Evolutionary conservation across 1,140 invertebrate species (phyloP).

Genomic region (Anastrepha ludens): DNA sequence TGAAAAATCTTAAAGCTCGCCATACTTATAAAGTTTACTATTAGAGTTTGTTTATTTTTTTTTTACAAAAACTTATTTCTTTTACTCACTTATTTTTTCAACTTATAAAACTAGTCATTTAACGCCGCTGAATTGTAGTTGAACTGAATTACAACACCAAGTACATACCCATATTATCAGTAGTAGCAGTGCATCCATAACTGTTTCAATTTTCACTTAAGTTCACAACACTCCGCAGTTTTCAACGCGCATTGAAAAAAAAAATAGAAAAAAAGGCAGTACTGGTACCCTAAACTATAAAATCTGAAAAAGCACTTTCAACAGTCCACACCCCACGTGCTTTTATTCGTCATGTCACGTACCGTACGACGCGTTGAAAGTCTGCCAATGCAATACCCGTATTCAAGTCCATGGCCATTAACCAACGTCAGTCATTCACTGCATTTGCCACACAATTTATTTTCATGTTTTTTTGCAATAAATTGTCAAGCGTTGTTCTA

Average conservation of each 20-base stretch:
- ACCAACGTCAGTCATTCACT: neutral
- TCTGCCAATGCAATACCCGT: no score
- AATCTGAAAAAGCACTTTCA: constrained; percentile 7
- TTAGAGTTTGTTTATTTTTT: constrained; percentile 1
- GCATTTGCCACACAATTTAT: neutral
- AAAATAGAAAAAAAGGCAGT: no score
- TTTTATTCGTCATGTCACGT: neutral
- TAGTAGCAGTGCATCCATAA: neutral
- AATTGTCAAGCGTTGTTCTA: neutral
- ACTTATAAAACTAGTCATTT: neutral
- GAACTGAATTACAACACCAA: constrained; percentile 49
- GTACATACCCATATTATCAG: constrained; percentile 30
- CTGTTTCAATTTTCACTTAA: constrained; percentile 7
- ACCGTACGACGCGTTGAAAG: neutral
- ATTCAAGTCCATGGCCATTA: constrained; percentile 18
- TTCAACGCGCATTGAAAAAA: neutral
- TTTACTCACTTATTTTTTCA: neutral
- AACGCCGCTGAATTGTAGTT: constrained; percentile 17
- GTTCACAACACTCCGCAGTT: constrained; percentile 5
- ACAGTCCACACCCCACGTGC: neutral
- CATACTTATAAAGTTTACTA: neutral
- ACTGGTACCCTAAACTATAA: neutral
- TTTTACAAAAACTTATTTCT: constrained; percentile 4
- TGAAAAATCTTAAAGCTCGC: neutral
- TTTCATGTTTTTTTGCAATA: neutral